Conservation (phyloP, 2,797 vertebrate species). For the Euphonia xanthogaster region DNA sequence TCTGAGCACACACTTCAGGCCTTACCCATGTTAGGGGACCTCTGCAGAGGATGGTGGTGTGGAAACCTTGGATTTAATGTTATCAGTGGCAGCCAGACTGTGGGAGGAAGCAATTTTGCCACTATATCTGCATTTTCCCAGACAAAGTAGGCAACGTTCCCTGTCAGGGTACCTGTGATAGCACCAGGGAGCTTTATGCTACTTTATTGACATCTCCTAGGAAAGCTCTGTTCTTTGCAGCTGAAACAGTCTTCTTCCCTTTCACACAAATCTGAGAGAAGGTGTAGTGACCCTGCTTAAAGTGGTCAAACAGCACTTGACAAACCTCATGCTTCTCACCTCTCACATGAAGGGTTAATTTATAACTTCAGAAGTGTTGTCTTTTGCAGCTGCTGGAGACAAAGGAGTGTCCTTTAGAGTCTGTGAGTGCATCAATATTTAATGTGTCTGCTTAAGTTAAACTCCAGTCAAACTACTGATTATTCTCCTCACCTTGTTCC, state of each 20-base stretch:
- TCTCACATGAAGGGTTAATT: background rate
- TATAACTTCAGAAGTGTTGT: background rate
- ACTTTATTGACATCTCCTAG: background rate
- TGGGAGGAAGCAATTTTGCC: background rate
- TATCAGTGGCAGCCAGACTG: background rate
- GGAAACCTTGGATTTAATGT: rapidly evolving
- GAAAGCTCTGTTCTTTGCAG: background rate
- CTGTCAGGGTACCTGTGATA: background rate
- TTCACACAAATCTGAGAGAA: background rate
- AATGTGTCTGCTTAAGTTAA: constrained; percentile 19
- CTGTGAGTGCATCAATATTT: background rate
- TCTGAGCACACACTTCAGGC: background rate
- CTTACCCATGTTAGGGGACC: rapidly evolving
- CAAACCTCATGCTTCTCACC: background rate
- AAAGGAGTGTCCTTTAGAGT: constrained; percentile 32
- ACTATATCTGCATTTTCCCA: background rate
- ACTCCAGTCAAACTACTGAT: background rate
- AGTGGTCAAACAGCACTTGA: background rate
- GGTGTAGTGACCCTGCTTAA: background rate
- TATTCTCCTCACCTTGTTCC: background rate
- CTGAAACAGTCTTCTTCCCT: background rate
- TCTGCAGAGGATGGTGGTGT: background rate
- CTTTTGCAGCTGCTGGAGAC: background rate
- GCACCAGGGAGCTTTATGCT: background rate
- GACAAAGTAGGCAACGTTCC: background rate